These are phyloP conservation scores for Oryzias curvinotus DNA, from an alignment of 2,113 vertebrate genomes.

Conservation along the genomic window DNA sequence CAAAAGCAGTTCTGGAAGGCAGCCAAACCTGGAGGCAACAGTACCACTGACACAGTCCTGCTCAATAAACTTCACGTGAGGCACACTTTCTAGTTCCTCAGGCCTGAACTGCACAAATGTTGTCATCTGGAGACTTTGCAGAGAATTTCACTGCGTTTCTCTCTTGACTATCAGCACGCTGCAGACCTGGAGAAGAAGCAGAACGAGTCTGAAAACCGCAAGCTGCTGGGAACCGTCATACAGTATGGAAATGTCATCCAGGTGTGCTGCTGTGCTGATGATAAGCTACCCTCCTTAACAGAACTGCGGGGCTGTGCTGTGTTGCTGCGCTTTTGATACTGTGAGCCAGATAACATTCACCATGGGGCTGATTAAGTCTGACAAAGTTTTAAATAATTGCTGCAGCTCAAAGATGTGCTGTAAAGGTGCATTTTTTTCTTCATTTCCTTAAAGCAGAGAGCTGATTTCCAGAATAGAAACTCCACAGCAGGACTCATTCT, in stretches of 20 bases:
- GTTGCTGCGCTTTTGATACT: background rate
- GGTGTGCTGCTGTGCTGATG: constrained; percentile 67
- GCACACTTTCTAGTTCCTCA: background rate
- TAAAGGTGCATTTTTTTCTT: background rate
- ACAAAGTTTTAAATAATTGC: constrained; percentile 44
- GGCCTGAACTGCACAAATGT: background rate
- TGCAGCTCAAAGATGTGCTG: constrained; percentile 1
- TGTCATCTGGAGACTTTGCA: background rate
- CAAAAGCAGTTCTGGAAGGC: constrained; percentile 99
- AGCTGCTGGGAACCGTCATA: constrained; percentile 92
- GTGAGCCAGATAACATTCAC: constrained; percentile 1
- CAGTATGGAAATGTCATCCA: constrained; percentile 98
- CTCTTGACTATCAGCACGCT: constrained; percentile 82
- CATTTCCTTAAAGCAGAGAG: too few relatives aligned
- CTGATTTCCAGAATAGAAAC: too few relatives aligned
- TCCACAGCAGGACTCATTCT: too few relatives aligned
- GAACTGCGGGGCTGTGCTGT: constrained; percentile 2
- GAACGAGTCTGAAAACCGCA: constrained; percentile 97
- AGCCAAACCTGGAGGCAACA: constrained; percentile 94
- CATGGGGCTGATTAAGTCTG: constrained; percentile 19
- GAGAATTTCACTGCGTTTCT: background rate
- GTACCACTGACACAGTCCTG: constrained; percentile 91
- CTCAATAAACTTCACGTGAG: constrained; percentile 95
- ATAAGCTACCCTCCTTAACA: constrained; percentile 32
- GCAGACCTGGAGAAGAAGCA: constrained; percentile 98